Percentiles rank a stretch among this genome's conserved stretches.
Evolutionary conservation across 2,113 vertebrate species (phyloP).

Genomic region (Macrotus californicus): DNA sequence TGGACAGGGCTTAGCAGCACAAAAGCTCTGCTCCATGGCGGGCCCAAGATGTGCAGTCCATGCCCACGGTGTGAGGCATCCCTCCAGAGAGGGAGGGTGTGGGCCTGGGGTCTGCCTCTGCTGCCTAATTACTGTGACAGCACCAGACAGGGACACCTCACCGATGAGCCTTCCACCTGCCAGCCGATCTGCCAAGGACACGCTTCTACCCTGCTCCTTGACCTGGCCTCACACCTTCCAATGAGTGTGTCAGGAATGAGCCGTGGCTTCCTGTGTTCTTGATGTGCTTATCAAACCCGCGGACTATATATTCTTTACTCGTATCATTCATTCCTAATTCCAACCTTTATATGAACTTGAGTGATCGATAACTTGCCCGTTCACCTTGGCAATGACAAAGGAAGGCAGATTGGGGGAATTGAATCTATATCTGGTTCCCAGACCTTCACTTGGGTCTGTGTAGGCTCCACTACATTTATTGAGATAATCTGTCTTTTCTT

Average conservation of each 20-base stretch:
- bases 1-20: rapidly evolving
- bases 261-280: rapidly evolving
- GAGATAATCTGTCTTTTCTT: neutral
- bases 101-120: neutral
- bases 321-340: neutral
- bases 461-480: neutral
- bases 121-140: neutral
- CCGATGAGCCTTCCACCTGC: neutral
- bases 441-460: neutral
- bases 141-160: neutral
- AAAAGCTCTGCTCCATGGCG: rapidly evolving
- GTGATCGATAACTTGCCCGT: neutral
- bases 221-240: rapidly evolving
- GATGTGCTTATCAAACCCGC: rapidly evolving
- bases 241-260: no score
- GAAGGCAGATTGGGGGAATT: neutral
- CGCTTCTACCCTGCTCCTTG: rapidly evolving
- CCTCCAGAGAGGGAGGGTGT: no score
- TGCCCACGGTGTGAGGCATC: neutral
- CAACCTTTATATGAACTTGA: neutral
- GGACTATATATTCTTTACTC: neutral
- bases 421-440: neutral
- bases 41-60: neutral
- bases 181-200: neutral
- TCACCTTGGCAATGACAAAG: neutral